Base-by-base conservation (phyloP, 2,888 invertebrate genomes). In the Cybosia mesomella region DNA sequence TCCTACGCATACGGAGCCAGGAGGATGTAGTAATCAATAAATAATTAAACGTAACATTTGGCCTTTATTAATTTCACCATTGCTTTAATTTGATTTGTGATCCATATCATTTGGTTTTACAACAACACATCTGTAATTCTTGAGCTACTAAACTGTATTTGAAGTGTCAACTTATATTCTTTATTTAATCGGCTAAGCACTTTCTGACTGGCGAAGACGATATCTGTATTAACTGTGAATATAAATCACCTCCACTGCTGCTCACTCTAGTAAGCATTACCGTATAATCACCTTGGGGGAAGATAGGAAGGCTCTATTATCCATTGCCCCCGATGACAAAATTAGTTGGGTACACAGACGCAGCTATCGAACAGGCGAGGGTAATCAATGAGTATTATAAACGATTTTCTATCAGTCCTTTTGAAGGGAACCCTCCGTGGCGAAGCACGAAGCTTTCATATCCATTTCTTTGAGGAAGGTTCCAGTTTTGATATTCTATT, bases 211-310 rank as follows among this genome's bases (percentile, higher is more conserved):
- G 8, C 24, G 9, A 62, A 62, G 32, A 49, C 39, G 57, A 61
- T 28, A 62, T 22, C 57, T 43, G 43, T 28, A 54, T 62, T 13
- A 67, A 55, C 18, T 39, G 24, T 1, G 28, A 54, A 53, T 53
- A 58, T 63, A 67, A 63, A 58, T 63, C 43, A 67, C 57, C 59
- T 13, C 43, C 59, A 28, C n/a, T 49, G 1, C 49, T 49, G 36
- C 62, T 58, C 63, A 54, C 54, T 63, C 28, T 36, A 59, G 64
- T 64, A 55, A 68, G 54, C 67, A 64, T 67, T 64, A 58, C 58
- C 9, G 53, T 36, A 54, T 62, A 67, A 67, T 68, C 54, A 59
- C 58, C 11, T 15, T 11, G 49, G 64, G 63, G 58, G 67, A 28
- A 53, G 61, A n/a, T 32, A 43, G 22, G n/a, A 18, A 24, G n/a